Conservation (phyloP, 2,113 vertebrate genomes). For the Trematocara macrostoma region DNA sequence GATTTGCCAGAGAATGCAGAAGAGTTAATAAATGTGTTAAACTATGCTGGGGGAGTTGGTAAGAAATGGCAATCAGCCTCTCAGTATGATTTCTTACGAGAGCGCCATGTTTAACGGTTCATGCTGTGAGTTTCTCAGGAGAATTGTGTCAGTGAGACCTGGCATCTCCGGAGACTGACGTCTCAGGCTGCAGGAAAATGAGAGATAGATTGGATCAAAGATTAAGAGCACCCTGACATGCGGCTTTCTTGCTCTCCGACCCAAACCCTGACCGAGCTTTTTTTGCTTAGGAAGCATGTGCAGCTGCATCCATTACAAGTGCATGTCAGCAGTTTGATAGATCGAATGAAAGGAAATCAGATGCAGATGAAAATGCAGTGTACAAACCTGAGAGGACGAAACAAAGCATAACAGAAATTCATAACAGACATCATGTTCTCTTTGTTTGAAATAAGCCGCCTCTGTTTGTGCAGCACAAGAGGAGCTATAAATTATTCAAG, state of each 20-base stretch:
- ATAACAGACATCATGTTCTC: constrained; percentile 27
- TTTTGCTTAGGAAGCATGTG: background rate
- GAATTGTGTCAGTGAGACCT: constrained; percentile 29
- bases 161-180: constrained; percentile 32
- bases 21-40: background rate
- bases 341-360: constrained; percentile 10
- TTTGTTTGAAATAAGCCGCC: constrained; percentile 49
- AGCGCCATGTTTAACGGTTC: constrained; percentile 23
- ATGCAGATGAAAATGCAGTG: background rate
- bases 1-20: background rate
- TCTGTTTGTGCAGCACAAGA: constrained; percentile 49
- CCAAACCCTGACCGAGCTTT: background rate
- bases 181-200: constrained; percentile 11
- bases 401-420: constrained; percentile 7
- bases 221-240: background rate
- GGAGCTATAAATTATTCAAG: constrained; percentile 64
- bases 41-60: background rate
- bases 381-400: constrained; percentile 1
- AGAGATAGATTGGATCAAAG: background rate
- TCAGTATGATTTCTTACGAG: constrained; percentile 4
- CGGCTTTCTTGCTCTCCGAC: background rate
- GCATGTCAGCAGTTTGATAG: constrained; percentile 10
- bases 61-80: constrained; percentile 14
- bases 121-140: constrained; percentile 30
- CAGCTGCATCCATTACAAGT: constrained; percentile 1